These are phyloP conservation scores for Podilymbus podiceps DNA, from an alignment of 2,113 vertebrate species.

Conservation along the genomic window DNA sequence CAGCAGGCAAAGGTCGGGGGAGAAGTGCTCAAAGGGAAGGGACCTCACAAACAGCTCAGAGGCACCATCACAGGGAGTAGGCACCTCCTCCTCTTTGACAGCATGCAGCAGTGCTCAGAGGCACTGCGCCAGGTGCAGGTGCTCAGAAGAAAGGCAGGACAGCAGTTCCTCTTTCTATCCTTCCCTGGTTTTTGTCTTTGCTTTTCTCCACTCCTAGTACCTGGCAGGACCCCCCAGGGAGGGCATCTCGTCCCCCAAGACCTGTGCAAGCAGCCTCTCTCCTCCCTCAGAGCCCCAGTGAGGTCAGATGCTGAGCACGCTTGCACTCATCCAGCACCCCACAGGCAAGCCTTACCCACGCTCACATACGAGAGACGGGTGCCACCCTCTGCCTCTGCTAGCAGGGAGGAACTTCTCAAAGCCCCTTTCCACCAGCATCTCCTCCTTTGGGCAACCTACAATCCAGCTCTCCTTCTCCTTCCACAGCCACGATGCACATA, in stretches of 20 bases:
- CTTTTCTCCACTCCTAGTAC: neutral
- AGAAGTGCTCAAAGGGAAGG: neutral
- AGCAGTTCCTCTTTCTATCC: neutral
- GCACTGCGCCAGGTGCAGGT: neutral
- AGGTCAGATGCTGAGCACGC: neutral
- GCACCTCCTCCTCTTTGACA: accelerated
- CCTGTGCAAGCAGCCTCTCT: neutral
- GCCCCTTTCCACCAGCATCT: neutral
- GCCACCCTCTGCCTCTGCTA: neutral
- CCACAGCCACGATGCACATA: accelerated
- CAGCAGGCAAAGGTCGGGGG: neutral
- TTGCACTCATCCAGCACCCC: neutral
- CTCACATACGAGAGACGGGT: accelerated
- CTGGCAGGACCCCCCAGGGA: neutral
- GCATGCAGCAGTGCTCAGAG: neutral
- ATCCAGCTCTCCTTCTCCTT: neutral
- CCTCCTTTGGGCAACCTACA: neutral
- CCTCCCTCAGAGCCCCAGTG: accelerated
- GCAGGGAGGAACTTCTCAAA: neutral
- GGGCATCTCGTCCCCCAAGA: neutral
- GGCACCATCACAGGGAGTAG: neutral
- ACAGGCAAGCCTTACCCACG: accelerated
- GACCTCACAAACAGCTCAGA: neutral
- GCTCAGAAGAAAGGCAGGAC: neutral
- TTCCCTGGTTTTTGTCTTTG: neutral